A percentile compares a stretch with the other conserved stretches of the same genome.
Conservation (phyloP, 2,113 vertebrate species). For the Calyptommatus sinebrachiatus region DNA sequence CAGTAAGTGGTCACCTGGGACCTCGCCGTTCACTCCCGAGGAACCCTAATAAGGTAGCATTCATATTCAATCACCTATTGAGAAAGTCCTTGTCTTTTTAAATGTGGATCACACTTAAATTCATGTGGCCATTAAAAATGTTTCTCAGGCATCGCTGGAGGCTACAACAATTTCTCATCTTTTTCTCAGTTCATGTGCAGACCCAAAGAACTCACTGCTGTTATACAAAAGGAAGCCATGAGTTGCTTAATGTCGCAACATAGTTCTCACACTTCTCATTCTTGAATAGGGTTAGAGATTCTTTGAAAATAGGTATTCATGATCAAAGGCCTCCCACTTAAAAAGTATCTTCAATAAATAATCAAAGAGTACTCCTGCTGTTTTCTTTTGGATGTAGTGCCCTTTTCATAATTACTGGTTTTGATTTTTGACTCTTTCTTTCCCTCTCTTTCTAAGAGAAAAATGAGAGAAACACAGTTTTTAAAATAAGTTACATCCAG, state of each 20-base stretch:
- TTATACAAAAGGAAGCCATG: constrained; percentile 33
- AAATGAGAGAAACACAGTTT: background rate
- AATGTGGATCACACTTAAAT: constrained; percentile 21
- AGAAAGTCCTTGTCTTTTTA: constrained; percentile 30
- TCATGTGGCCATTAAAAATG: constrained; percentile 30
- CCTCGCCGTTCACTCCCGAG: background rate
- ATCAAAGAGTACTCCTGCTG: constrained; percentile 53
- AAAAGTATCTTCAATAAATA: constrained; percentile 64
- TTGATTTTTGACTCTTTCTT: constrained; percentile 27
- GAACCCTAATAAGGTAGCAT: constrained; percentile 19
- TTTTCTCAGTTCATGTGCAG: constrained; percentile 15
- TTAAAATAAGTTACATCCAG: background rate
- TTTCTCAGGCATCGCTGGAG: constrained; percentile 15
- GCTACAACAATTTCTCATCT: constrained; percentile 10
- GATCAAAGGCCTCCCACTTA: constrained; percentile 50
- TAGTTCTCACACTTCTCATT: constrained; percentile 8
- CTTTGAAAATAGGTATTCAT: constrained; percentile 54
- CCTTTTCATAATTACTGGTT: constrained; percentile 25
- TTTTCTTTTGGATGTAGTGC: constrained; percentile 47
- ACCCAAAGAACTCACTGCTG: constrained; percentile 22
- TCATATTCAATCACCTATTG: constrained; percentile 4
- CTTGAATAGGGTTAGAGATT: constrained; percentile 25
- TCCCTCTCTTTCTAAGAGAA: constrained; percentile 11
- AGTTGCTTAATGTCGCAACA: constrained; percentile 38
- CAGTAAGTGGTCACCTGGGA: background rate